Base-by-base conservation (phyloP, 64 coral and sea anemone species). In the Porites lutea region DNA sequence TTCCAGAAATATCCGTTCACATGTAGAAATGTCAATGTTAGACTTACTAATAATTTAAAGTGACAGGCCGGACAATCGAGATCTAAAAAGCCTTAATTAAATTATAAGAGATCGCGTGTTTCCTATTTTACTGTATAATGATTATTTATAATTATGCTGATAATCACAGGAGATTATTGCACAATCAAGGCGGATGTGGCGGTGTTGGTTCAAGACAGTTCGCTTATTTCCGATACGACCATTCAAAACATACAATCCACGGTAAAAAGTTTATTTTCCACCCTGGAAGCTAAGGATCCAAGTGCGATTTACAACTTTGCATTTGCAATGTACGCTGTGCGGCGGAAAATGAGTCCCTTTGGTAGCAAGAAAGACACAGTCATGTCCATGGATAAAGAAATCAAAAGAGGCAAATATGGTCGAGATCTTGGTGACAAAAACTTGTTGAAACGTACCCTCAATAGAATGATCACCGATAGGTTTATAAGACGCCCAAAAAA, bases 171-270 rank as follows among this genome's bases (percentile, higher is more conserved):
- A 50, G 52, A 1, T 6, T 59, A 13, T 2, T 59, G 79, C 19
- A 59, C 59, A 8, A 59, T 11, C 22, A 82, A 82, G 14, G 79
- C 79, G 19, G 79, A 82, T 82, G 79, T 82, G 10, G 21, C 61
- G 11, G 43, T 82, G 16, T 19, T 82, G 54, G 61, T 82, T 61
- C 79, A 82, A 82, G 79, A 82, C 79, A 82, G 79, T 61, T 55
- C 12, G 21, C 9, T 6, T 61, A 82, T 82, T 61, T 82, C 79
- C 53, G 16, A 13, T 27, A 8, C 8, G 20, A 82, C 37, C 21
- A 8, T 59, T 82, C 3, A 11, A 62, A 82, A 27, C 10, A 65
- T 82, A 82, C 12, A 82, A 82, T 23, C 8, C 2, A 19, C 61
- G 13, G 79, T 82, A 11, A 18, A 55, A 82, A 65, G 43, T 19